Percentiles rank a stretch among this genome's conserved stretches.
phyloP scores from a whole-genome alignment of 2,888 invertebrate species.

The Dryobota labecula region DNA sequence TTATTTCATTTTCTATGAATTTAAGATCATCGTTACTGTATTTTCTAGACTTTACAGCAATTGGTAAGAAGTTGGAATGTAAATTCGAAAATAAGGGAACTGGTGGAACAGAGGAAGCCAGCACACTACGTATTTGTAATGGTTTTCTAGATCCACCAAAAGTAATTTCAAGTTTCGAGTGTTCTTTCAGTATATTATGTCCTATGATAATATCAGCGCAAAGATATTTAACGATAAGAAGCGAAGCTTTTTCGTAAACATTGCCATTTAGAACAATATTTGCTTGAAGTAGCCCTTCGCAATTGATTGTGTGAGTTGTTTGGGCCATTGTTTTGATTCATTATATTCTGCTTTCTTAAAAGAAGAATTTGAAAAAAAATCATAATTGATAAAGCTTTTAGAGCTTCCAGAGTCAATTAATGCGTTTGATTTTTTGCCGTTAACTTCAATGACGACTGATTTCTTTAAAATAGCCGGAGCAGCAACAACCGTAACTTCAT shows the following conservation, averaged over 20 bases:
- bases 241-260: slow-evolving; percentile 9
- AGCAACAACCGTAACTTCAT: too few species aligned
- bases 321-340: slow-evolving; percentile 2
- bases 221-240: background rate
- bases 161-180: slow-evolving; percentile 5
- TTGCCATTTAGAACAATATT: background rate
- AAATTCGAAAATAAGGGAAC: too few species aligned
- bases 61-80: too few species aligned
- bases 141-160: background rate
- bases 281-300: slow-evolving; percentile 3
- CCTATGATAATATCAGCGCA: background rate
- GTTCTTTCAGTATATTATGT: slow-evolving; percentile 5
- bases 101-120: too few species aligned
- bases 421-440: too few species aligned
- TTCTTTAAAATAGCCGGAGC: too few species aligned
- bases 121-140: background rate
- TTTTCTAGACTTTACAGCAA: too few species aligned
- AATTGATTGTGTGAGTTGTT: slow-evolving; percentile 2
- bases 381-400: slow-evolving; percentile 2
- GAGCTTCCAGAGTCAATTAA: slow-evolving; percentile 7
- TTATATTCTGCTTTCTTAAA: slow-evolving; percentile 5
- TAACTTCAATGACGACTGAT: too few species aligned
- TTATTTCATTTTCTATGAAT: too few species aligned
- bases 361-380: background rate
- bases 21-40: too few species aligned